Conservation (phyloP, 1,140 invertebrate species). For the Lepeophtheirus salmonis region DNA sequence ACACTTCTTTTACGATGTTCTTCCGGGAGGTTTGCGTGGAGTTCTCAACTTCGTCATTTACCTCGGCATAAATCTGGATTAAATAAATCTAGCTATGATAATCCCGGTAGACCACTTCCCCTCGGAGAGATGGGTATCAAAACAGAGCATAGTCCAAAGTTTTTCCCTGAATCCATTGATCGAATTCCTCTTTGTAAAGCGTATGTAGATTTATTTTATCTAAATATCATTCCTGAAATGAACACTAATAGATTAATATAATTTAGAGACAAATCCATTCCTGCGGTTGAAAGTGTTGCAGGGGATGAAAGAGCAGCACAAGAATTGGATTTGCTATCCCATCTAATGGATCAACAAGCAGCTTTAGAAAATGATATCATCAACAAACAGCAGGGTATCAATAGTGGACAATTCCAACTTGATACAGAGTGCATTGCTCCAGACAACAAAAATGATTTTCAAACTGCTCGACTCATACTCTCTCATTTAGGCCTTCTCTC, state of each 20-base stretch:
- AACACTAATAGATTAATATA: no score
- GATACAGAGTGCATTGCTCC: constrained; percentile 70
- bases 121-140: constrained; percentile 44
- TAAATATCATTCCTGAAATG: constrained; percentile 18
- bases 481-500: constrained; percentile 87
- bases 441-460: constrained; percentile 64
- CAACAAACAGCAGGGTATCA: not conserved
- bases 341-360: constrained; percentile 28
- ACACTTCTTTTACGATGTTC: constrained; percentile 35
- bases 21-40: constrained; percentile 85
- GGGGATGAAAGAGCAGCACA: constrained; percentile 31
- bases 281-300: constrained; percentile 48
- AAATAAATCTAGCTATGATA: constrained; percentile 45
- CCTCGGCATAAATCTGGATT: constrained; percentile 49
- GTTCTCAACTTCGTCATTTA: constrained; percentile 61
- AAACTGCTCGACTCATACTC: constrained; percentile 76
- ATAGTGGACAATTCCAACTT: constrained; percentile 20
- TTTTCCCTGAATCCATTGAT: constrained; percentile 63
- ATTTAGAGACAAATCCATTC: constrained; percentile 58
- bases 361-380: constrained; percentile 23
- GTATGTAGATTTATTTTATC: constrained; percentile 37
- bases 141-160: constrained; percentile 44
- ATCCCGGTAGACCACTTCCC: constrained; percentile 55
- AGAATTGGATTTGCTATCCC: constrained; percentile 32
- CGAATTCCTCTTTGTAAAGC: constrained; percentile 55